Percentiles rank a stretch among this genome's conserved stretches.
phyloP scores from a whole-genome alignment of 2,888 invertebrate species.

The Caenorhabditis plicata region DNA sequence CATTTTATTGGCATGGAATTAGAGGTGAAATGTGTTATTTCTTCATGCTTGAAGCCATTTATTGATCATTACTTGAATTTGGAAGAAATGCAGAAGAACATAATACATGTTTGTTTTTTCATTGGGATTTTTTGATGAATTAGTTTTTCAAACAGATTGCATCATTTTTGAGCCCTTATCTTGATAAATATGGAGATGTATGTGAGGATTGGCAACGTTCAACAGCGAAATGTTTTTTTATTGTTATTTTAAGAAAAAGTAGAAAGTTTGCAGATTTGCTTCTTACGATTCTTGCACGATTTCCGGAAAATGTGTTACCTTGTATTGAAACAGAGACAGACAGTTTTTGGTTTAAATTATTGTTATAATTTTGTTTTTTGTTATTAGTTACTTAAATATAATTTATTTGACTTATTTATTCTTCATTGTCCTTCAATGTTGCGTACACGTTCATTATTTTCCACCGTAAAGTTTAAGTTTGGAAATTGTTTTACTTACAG shows the following conservation, averaged over 20 bases:
- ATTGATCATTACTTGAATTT: neutral
- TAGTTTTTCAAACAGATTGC: slow-evolving; percentile 3
- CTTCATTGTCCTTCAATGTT: neutral
- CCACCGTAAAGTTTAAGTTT: neutral
- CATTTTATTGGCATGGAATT: slow-evolving; percentile 3
- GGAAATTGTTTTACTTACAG: slow-evolving; percentile 15
- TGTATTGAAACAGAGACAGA: slow-evolving; percentile 2
- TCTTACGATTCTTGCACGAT: slow-evolving; percentile 1
- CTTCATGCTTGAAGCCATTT: neutral
- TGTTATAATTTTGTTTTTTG: neutral
- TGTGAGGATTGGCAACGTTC: slow-evolving; percentile 14
- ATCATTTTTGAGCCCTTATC: slow-evolving; percentile 6
- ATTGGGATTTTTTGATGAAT: neutral
- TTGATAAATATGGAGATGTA: slow-evolving; percentile 1
- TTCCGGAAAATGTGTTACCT: neutral
- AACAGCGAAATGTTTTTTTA: neutral
- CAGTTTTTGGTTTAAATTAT: slow-evolving; percentile 8
- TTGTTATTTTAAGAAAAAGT: neutral
- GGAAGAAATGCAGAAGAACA: neutral
- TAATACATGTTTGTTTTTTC: slow-evolving; percentile 8
- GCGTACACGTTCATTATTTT: neutral
- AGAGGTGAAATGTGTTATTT: neutral
- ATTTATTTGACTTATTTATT: neutral
- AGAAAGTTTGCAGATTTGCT: slow-evolving; percentile 4
- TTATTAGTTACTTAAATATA: neutral